phyloP scores from a whole-genome alignment of 2,888 invertebrate genomes.

The Drosophila borealis region DNA sequence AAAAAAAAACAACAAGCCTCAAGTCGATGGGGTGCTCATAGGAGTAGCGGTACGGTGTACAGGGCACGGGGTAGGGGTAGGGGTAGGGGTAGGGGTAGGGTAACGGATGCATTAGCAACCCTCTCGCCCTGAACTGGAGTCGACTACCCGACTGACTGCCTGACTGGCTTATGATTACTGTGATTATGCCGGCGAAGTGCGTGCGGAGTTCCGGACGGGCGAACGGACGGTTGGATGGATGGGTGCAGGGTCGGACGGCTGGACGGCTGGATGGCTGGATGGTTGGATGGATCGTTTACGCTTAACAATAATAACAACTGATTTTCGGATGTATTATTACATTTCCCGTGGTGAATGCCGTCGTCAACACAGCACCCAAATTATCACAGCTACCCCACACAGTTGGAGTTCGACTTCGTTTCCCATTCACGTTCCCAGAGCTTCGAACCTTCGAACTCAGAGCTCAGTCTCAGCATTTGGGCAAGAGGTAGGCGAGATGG shows the following conservation, averaged over 20 bases:
- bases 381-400: conserved; percentile 76
- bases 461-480: not conserved
- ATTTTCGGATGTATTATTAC: conserved; percentile 81
- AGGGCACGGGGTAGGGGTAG: conserved; percentile 2
- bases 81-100: not conserved
- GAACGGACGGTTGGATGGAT: conserved; percentile 7
- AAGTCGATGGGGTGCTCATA: conserved; percentile 49
- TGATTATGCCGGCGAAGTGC: conserved; percentile 72
- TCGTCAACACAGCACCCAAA: conserved; percentile 68
- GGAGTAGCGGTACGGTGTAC: conserved; percentile 3
- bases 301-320: conserved; percentile 80
- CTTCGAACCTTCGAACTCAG: conserved; percentile 1
- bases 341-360: conserved; percentile 72
- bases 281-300: conserved; percentile 65
- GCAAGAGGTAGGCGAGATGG: conserved; percentile 14
- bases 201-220: conserved; percentile 38
- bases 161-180: conserved; percentile 71
- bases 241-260: conserved; percentile 18
- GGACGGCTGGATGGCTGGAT: conserved; percentile 5
- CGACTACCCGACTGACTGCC: conserved; percentile 17
- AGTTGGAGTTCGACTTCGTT: conserved; percentile 50
- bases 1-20: conserved; percentile 17
- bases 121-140: conserved; percentile 31
- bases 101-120: conserved; percentile 43
- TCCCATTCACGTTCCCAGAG: conserved; percentile 13